A percentile compares a stretch with the other conserved stretches of the same genome.
phyloP scores from a whole-genome alignment of 2,113 vertebrate species.

The Elgaria multicarinata region DNA sequence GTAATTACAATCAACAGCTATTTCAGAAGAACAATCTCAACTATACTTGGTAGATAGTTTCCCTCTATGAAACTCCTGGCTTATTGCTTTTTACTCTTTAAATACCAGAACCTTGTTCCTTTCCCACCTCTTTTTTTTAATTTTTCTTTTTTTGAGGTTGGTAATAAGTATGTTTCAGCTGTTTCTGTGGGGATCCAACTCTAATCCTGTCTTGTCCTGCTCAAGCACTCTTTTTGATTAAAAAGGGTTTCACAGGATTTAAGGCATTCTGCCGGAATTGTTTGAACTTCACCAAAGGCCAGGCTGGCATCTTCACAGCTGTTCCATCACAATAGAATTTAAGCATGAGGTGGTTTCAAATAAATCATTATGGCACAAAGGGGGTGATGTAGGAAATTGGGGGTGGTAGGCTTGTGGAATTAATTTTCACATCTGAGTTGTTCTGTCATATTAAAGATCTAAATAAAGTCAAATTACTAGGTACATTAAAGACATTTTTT shows the following conservation, averaged over 20 bases:
- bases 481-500: not conserved
- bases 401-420: not conserved
- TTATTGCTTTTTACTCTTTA: not conserved
- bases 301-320: slow-evolving; percentile 2
- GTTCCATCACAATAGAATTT: slow-evolving; percentile 22
- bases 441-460: not conserved
- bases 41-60: not conserved
- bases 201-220: not conserved
- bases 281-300: slow-evolving; percentile 8
- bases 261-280: slow-evolving; percentile 8
- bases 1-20: slow-evolving; percentile 33
- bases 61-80: not conserved
- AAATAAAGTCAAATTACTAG: not conserved
- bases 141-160: not conserved
- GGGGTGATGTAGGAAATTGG: not conserved
- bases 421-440: not conserved
- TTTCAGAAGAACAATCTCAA: slow-evolving; percentile 1
- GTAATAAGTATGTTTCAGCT: slow-evolving; percentile 14
- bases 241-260: slow-evolving; percentile 30
- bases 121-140: not conserved
- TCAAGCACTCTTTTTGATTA: slow-evolving; percentile 35
- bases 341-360: not conserved
- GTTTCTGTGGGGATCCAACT: slow-evolving; percentile 7
- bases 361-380: not conserved
- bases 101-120: not conserved